Percentiles rank a stretch among this genome's conserved stretches.
Evolutionary conservation across 2,797 vertebrate genomes (phyloP).

Genomic region (Lateolabrax maculatus): DNA sequence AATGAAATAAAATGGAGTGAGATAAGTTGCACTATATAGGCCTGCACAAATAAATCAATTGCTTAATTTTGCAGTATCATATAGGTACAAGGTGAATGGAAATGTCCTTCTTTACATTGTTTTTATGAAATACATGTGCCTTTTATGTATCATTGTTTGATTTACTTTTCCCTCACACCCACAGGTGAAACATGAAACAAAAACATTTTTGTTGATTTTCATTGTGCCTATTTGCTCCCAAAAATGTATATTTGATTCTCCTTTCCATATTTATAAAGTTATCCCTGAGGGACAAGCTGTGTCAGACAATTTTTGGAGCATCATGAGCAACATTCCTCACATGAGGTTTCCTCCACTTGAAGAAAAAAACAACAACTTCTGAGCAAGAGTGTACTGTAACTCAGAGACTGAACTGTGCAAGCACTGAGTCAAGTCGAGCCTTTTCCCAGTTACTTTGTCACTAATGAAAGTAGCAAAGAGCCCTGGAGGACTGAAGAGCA

Average conservation of each 20-base stretch:
- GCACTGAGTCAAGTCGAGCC: conserved; percentile 78
- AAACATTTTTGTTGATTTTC: conserved; percentile 71
- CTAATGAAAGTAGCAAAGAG: conserved; percentile 87
- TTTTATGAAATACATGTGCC: conserved; percentile 52
- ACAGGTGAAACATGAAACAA: conserved; percentile 68
- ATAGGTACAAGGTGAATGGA: conserved; percentile 4
- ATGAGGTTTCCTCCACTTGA: conserved; percentile 70
- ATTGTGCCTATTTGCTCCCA: conserved; percentile 74
- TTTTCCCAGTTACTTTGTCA: conserved; percentile 82
- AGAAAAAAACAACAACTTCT: conserved; percentile 67
- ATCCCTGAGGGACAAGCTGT: conserved; percentile 63
- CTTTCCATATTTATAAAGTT: conserved; percentile 77
- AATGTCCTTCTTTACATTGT: conserved; percentile 19
- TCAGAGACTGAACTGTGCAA: conserved; percentile 73
- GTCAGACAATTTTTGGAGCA: conserved; percentile 77
- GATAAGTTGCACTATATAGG: not conserved
- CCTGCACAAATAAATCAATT: conserved; percentile 1
- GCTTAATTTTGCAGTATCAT: conserved; percentile 25
- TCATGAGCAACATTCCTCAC: conserved; percentile 74
- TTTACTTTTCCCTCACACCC: conserved; percentile 49
- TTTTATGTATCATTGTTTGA: conserved; percentile 52
- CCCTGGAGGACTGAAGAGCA: conserved; percentile 79
- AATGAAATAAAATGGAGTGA: conserved; percentile 13
- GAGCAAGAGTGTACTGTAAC: conserved; percentile 75
- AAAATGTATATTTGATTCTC: conserved; percentile 77